Percentiles rank a stretch among this genome's conserved stretches.
Conservation (phyloP, 2,113 vertebrate genomes). For the Alaudala cheleensis region DNA sequence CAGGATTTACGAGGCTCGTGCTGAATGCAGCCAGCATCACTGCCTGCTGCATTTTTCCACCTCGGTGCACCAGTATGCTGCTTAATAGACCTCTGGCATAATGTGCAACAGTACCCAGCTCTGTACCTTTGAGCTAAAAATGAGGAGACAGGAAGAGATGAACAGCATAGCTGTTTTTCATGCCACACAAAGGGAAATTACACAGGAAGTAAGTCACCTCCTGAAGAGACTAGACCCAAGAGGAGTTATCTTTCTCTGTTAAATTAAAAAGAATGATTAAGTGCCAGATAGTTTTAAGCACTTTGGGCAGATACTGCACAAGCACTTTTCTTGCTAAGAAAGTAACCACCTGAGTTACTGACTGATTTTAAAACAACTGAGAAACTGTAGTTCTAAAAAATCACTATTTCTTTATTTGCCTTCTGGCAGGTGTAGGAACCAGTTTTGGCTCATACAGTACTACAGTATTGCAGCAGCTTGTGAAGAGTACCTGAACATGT, state of each 20-base stretch:
- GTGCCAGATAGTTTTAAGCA: background rate
- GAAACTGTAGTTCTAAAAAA: background rate
- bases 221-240: background rate
- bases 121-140: constrained; percentile 36
- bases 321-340: background rate
- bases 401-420: background rate
- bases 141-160: constrained; percentile 26
- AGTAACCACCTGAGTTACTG: background rate
- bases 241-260: background rate
- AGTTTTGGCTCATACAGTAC: background rate
- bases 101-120: background rate
- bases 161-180: constrained; percentile 27
- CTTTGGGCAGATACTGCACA: background rate
- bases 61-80: constrained; percentile 48
- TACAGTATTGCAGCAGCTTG: background rate
- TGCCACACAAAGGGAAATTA: background rate
- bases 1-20: background rate
- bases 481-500: background rate
- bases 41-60: constrained; percentile 60
- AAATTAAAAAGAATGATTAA: constrained; percentile 34
- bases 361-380: background rate
- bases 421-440: background rate
- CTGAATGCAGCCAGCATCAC: constrained; percentile 31
- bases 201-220: constrained; percentile 52
- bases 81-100: constrained; percentile 59